A percentile compares a stretch with the other conserved stretches of the same genome.
These are phyloP conservation scores for Phasia obesa DNA, from an alignment of 2,888 invertebrate genomes.

Conservation along the genomic window DNA sequence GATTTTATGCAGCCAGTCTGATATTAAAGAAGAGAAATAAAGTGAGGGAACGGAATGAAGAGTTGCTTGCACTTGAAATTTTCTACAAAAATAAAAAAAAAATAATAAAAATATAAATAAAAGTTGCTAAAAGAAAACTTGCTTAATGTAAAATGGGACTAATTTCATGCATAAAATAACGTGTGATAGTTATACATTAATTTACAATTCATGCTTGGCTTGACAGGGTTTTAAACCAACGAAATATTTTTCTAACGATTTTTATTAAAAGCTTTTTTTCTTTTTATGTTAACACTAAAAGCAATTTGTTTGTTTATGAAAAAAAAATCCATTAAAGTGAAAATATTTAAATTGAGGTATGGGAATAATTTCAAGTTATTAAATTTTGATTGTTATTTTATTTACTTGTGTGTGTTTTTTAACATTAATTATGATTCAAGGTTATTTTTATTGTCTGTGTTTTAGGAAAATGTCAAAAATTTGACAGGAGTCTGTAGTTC, in stretches of 20 bases:
- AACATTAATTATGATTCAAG: neutral
- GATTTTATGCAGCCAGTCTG: no score
- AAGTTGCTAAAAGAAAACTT: neutral
- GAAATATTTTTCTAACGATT: neutral
- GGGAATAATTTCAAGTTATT: neutral
- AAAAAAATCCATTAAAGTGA: conserved; percentile 34
- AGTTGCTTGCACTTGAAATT: no score
- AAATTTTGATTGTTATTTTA: conserved; percentile 6
- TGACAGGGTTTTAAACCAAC: conserved; percentile 1
- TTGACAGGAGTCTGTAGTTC: no score
- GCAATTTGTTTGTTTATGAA: neutral
- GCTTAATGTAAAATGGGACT: neutral
- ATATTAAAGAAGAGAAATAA: no score
- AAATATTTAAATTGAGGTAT: conserved; percentile 16
- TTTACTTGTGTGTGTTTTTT: neutral
- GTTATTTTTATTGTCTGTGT: no score
- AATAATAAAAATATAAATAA: neutral
- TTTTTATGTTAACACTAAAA: neutral
- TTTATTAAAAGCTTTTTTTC: neutral
- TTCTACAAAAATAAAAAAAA: no score
- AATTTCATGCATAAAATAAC: conserved; percentile 1
- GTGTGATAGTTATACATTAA: conserved; percentile 30
- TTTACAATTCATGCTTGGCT: conserved; percentile 52
- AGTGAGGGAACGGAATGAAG: no score
- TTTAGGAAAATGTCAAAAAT: no score